phyloP scores from a whole-genome alignment of 2,888 invertebrate species.

The Rotaria socialis region DNA sequence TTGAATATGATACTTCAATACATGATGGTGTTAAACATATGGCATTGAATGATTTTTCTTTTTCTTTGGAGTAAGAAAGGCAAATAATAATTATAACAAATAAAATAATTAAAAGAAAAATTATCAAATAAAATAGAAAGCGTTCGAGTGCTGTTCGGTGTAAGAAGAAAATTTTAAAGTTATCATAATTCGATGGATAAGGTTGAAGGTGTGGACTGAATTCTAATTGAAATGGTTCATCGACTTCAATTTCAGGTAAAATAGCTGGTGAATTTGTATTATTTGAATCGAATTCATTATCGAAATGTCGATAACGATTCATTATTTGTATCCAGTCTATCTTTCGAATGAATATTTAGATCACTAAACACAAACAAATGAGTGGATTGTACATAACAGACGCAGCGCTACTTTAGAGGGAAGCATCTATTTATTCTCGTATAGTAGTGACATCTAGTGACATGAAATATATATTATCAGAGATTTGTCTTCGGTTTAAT shows the following conservation, averaged over 20 bases:
- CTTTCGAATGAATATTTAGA: neutral
- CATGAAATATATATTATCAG: too few relatives aligned
- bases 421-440: too few relatives aligned
- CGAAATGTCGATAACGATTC: constrained; percentile 22
- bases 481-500: too few relatives aligned
- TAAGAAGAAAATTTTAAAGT: neutral
- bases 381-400: neutral
- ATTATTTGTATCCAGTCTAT: neutral
- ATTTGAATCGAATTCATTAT: neutral
- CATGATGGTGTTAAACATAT: constrained; percentile 27
- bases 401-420: too few relatives aligned
- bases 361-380: neutral
- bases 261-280: neutral
- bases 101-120: neutral
- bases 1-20: constrained; percentile 6
- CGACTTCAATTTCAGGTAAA: neutral
- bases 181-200: neutral
- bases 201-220: neutral
- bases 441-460: too few relatives aligned
- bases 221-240: neutral
- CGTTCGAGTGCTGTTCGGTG: neutral
- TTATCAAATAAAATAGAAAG: neutral
- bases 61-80: neutral
- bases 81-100: neutral
- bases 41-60: neutral